These are phyloP conservation scores for Sebastiscus albofasciatus DNA, from an alignment of 2,797 vertebrate species.

Conservation along the genomic window DNA sequence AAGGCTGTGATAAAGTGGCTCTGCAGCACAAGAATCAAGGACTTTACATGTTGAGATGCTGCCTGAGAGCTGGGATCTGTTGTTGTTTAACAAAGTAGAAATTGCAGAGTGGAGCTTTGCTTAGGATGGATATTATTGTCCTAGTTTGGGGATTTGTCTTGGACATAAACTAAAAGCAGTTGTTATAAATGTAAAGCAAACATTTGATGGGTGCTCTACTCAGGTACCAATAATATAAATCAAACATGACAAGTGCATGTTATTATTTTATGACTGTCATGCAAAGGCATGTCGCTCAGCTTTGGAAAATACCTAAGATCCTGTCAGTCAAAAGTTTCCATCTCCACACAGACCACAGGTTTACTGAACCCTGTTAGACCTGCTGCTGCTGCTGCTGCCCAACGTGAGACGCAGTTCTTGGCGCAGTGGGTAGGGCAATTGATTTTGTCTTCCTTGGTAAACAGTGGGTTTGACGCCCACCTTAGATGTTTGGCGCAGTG, in stretches of 20 bases:
- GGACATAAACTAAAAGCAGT: not conserved
- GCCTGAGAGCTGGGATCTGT: not conserved
- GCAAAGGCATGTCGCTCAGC: not conserved
- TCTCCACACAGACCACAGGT: not conserved
- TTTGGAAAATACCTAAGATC: not conserved
- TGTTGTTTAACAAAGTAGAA: not conserved
- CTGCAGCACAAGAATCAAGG: not conserved
- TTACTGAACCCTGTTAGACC: not conserved
- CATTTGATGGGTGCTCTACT: not conserved
- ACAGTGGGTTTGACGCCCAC: conserved; percentile 68
- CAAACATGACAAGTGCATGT: not conserved
- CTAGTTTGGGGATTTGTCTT: not conserved
- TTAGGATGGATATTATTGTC: not conserved
- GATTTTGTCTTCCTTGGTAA: conserved; percentile 65
- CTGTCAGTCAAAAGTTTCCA: conserved; percentile 23
- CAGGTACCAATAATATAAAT: not conserved
- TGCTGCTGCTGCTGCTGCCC: conserved; percentile 30
- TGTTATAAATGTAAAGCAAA: not conserved
- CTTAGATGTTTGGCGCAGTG: conserved; percentile 60
- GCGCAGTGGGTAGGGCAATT: conserved; percentile 62
- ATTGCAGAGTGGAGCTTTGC: not conserved
- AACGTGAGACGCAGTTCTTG: conserved; percentile 47
- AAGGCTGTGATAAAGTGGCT: not conserved
- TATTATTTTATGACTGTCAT: not conserved
- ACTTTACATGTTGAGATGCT: not conserved